These are phyloP conservation scores for Clistopyga incitator DNA, from an alignment of 2,888 invertebrate genomes.

Conservation along the genomic window DNA sequence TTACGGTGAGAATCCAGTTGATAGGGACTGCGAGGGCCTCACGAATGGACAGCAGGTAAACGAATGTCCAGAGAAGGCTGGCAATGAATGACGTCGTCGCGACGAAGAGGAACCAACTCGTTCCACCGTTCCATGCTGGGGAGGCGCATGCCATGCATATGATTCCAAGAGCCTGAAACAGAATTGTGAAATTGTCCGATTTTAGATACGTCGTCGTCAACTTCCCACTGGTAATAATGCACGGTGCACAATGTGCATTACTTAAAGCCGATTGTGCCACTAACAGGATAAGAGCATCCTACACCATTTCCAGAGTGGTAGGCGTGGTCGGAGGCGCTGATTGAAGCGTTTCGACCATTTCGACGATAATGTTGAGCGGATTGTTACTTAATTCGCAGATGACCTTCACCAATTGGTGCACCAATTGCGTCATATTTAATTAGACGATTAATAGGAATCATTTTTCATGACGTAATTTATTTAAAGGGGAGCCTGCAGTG, in stretches of 20 bases:
- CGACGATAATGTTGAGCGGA: neutral
- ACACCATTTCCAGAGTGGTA: slow-evolving; percentile 47
- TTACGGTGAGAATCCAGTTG: slow-evolving; percentile 94
- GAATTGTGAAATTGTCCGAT: slow-evolving; percentile 66
- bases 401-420: neutral
- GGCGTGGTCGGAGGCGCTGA: slow-evolving; percentile 39
- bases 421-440: neutral
- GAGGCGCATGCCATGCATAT: slow-evolving; percentile 94
- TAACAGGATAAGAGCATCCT: slow-evolving; percentile 58
- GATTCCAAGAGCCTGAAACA: slow-evolving; percentile 91
- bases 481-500: neutral
- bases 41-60: slow-evolving; percentile 92
- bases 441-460: neutral
- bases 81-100: slow-evolving; percentile 93
- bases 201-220: slow-evolving; percentile 34
- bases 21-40: slow-evolving; percentile 91
- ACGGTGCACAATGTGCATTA: slow-evolving; percentile 23
- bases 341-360: slow-evolving; percentile 3
- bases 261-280: slow-evolving; percentile 41
- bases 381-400: slow-evolving; percentile 1
- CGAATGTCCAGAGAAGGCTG: slow-evolving; percentile 92
- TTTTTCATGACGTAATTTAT: neutral
- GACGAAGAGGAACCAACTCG: slow-evolving; percentile 94
- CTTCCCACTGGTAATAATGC: slow-evolving; percentile 41
- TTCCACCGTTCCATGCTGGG: slow-evolving; percentile 87